Base-by-base conservation (phyloP, 2,797 vertebrate genomes). In the Arnoldichthys spilopterus region DNA sequence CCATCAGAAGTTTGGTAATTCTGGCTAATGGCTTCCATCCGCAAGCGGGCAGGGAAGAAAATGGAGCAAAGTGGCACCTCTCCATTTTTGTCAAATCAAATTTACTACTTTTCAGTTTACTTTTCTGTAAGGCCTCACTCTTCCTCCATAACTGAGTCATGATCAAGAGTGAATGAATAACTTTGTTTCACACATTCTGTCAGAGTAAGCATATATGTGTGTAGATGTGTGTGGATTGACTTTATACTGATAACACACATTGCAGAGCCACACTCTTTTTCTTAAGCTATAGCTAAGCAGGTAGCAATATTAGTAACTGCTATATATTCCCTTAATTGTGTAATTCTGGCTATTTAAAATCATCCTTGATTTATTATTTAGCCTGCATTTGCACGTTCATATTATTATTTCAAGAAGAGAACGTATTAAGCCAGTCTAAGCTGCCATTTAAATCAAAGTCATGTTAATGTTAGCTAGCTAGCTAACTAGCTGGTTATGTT, bases 1-100 rank as follows among this genome's bases (percentile, higher is more conserved):
- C 34, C 34, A 66, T 66, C 34, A 66, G 63, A 45, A 43, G 40
- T 40, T 13, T 4, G 34, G 34, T 66, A 66, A 66, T 66, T 40
- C 40, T 45, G 37, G 32, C 3, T 66, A 66, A 66, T 66, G 37
- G 58, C 58, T 61, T 15, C 58, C 58, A 61, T 61, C 58, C 32
- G 58, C 12, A 28, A 61, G 28, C 12, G 16, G 58, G 28, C 13
- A 30, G 58, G 58, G 58, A 16, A 15, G 58, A 61, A 32, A 61
- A 32, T 61, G 58, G 26, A 30, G 58, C 4, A 32, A 18, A 61
- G 58, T 61, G 58, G 58, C 58, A 11, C 32, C 58, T 58, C 54
- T 32, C 58, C 22, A 20, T 61, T 61, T 28, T 32, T 5, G 28
- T 30, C 58, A 32, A 28, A 30, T 61, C 28, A 30, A 32, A 61